A percentile compares a stretch with the other conserved stretches of the same genome.
These are phyloP conservation scores for Rhadinocentrus ornatus DNA, from an alignment of 2,797 vertebrate species.

Conservation along the genomic window DNA sequence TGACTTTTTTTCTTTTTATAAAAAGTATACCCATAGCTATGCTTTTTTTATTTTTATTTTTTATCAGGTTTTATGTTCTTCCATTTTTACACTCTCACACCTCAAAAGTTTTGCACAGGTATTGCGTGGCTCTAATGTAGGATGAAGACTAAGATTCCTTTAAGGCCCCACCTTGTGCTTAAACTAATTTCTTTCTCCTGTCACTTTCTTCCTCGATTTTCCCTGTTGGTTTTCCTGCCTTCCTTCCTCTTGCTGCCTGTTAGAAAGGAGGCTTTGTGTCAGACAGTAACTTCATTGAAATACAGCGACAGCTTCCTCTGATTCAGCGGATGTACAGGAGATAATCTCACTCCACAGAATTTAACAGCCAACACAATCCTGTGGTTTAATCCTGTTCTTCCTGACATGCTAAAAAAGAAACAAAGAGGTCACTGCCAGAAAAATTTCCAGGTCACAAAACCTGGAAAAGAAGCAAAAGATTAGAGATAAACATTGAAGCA, in stretches of 20 bases:
- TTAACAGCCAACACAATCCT: conserved; percentile 59
- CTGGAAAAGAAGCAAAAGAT: conserved; percentile 57
- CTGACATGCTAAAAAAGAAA: conserved; percentile 39
- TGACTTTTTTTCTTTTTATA: conserved; percentile 41
- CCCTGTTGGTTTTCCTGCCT: conserved; percentile 28
- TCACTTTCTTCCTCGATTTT: conserved; percentile 50
- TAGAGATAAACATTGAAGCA: conserved; percentile 39
- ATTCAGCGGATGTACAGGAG: conserved; percentile 58
- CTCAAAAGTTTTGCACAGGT: conserved; percentile 38
- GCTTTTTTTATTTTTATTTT: too few species aligned
- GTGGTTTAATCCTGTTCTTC: conserved; percentile 49
- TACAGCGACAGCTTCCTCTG: conserved; percentile 56
- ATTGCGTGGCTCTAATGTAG: conserved; percentile 34
- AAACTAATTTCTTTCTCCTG: conserved; percentile 50
- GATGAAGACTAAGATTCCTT: conserved; percentile 40
- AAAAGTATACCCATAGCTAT: conserved; percentile 61
- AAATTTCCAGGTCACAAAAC: conserved; percentile 52
- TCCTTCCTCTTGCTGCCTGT: conserved; percentile 42
- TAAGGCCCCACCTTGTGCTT: conserved; percentile 41
- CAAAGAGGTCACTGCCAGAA: conserved; percentile 48
- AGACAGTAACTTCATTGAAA: conserved; percentile 67
- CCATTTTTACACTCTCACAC: conserved; percentile 52
- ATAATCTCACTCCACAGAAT: conserved; percentile 55
- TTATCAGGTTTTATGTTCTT: conserved; percentile 66
- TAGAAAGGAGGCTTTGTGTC: conserved; percentile 56